Conservation (phyloP, 2,797 vertebrate species). For the Thunnus albacares region DNA sequence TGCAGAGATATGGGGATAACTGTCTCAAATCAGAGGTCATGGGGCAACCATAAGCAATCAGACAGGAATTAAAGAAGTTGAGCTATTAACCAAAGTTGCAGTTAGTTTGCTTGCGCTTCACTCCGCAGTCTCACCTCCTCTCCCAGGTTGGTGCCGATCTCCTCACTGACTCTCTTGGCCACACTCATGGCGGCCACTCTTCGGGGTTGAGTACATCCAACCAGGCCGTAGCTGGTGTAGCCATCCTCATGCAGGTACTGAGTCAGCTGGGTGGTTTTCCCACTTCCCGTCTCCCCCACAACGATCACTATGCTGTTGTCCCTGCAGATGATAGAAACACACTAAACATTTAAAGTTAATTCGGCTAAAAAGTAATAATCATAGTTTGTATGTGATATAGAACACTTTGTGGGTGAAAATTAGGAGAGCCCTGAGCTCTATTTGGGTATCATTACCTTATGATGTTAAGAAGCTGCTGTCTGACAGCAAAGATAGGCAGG, state of each 20-base stretch:
- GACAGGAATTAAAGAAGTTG: not conserved
- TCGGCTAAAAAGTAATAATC: not conserved
- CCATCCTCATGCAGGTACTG: constrained; percentile 99
- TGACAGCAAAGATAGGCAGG: constrained; percentile 97
- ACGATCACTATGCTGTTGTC: constrained; percentile 99
- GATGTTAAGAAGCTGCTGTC: constrained; percentile 96
- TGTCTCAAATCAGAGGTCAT: not conserved
- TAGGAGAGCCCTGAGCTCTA: not conserved
- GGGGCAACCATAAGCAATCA: not conserved
- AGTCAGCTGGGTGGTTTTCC: constrained; percentile 98
- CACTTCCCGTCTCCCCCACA: constrained; percentile 97
- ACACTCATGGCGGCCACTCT: constrained; percentile 99
- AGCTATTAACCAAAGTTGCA: not conserved
- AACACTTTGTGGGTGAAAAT: not conserved
- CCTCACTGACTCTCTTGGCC: constrained; percentile 98
- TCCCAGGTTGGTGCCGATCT: constrained; percentile 93
- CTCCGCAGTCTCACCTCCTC: constrained; percentile 91
- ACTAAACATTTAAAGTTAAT: not conserved
- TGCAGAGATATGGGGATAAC: not conserved
- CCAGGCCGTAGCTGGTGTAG: constrained; percentile 98
- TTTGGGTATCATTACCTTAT: constrained; percentile 87
- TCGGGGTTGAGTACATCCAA: constrained; percentile 97
- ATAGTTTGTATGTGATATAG: not conserved
- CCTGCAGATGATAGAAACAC: constrained; percentile 76
- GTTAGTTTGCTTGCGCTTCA: not conserved